Evolutionary conservation across 2,888 invertebrate species (phyloP).

Genomic region (Scaeva pyrastri): DNA sequence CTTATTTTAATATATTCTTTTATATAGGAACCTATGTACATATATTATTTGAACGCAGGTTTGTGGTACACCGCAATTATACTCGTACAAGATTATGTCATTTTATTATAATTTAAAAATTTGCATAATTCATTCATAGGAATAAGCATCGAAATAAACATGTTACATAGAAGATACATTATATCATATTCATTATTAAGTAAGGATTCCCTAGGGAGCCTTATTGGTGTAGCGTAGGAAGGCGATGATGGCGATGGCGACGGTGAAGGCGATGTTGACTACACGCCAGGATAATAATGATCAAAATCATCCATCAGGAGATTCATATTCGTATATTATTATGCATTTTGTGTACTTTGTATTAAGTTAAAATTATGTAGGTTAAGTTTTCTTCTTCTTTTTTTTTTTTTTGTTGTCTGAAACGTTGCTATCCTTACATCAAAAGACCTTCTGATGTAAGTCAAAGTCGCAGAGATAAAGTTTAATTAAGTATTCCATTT

Average conservation of each 20-base stretch:
- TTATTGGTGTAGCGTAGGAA: not conserved
- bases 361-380: not conserved
- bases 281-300: not conserved
- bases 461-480: not conserved
- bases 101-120: constrained; percentile 7
- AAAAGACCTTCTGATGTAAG: not conserved
- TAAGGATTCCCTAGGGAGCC: not conserved
- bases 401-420: no score
- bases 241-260: not conserved
- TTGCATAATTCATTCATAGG: constrained; percentile 16
- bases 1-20: no score
- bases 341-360: not conserved
- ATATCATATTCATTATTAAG: not conserved
- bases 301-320: constrained; percentile 1
- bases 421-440: not conserved
- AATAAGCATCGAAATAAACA: constrained; percentile 2
- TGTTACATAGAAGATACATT: no score
- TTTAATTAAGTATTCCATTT: not conserved
- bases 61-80: not conserved
- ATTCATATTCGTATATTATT: not conserved
- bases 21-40: no score
- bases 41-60: no score
- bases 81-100: not conserved
- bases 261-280: not conserved
- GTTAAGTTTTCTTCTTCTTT: not conserved